Base-by-base conservation (phyloP, 2,888 invertebrate genomes). In the Hirudinaria manillensis region DNA sequence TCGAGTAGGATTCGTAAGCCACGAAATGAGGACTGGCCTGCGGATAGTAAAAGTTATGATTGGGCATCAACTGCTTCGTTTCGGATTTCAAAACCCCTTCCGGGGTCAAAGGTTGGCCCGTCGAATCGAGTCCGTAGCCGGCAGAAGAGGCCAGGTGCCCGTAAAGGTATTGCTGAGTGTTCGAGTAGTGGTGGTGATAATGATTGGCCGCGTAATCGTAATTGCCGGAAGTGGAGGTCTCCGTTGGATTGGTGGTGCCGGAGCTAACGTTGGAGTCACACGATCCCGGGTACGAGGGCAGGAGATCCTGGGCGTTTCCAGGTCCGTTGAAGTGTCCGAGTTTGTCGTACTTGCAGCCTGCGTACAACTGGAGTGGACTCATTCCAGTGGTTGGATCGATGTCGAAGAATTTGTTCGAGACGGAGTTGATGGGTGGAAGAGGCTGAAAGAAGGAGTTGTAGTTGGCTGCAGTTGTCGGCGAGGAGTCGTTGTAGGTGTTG, bases 1-100 rank as follows among this genome's bases (percentile, higher is more conserved):
- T 72, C 13, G 72, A 72, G 34, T 72, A 72, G 29, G 72, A 53
- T 32, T 72, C 72, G 72, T 72, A 72, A 19, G 72, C 55, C 16
- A 56, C 56, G 56, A 72, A 55, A 34, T 53, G 72, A 21, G 72
- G 21, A 3, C n/a, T 27, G 55, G 36, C 27, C 45, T 72, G 72
- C 13, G 53, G 72, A 56, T 72, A 72, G 72, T 72, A 72, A 24
- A 53, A 56, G 56, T 72, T 72, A 7, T 53, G 55, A 56, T 72
- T 72, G 56, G 27, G 32, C 21, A 56, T 21, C 2, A 72, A 24
- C 55, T 72, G 38, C 27, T 72, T 72, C 4, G 27, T 55, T n/a
- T 72, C 72, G 4, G 29, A 27, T 27, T 72, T 72, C 56, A 72
- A 21, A 34, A 24, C n/a, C 3, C 27, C 56, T 0, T 72, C 56